A percentile compares a stretch with the other conserved stretches of the same genome.
phyloP scores from a whole-genome alignment of 2,888 invertebrate species.

The Seira ritae region DNA sequence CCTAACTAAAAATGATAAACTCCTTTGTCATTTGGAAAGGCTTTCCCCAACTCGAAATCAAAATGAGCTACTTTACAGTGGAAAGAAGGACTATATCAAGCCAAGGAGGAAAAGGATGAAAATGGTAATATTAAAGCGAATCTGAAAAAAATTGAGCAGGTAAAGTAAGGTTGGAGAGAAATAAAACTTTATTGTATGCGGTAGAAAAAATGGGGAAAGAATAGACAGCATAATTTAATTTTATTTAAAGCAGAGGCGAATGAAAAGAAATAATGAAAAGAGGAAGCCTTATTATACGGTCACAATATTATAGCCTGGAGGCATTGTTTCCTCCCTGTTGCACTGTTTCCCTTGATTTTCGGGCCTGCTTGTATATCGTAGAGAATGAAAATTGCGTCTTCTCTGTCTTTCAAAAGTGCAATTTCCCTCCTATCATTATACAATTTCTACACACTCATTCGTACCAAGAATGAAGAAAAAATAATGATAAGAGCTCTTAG shows the following conservation, averaged over 20 bases:
- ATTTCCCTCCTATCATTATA: too few relatives aligned
- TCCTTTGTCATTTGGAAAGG: too few relatives aligned
- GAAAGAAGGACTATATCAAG: too few relatives aligned
- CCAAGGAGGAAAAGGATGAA: not conserved
- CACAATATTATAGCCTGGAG: slow-evolving; percentile 55
- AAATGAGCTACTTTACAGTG: too few relatives aligned
- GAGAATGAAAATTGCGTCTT: slow-evolving; percentile 13
- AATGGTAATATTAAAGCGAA: not conserved
- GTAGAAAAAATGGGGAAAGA: slow-evolving; percentile 10
- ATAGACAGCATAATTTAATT: slow-evolving; percentile 54
- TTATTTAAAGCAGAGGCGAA: slow-evolving; percentile 37
- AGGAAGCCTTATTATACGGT: slow-evolving; percentile 62
- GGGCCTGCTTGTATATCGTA: not conserved
- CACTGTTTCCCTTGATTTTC: slow-evolving; percentile 56
- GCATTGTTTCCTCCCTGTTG: slow-evolving; percentile 62
- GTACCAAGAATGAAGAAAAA: too few relatives aligned
- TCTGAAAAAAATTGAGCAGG: not conserved
- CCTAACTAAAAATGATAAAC: too few relatives aligned
- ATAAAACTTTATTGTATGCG: slow-evolving; percentile 18
- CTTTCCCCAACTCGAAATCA: too few relatives aligned
- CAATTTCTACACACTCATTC: too few relatives aligned
- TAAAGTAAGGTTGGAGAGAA: not conserved
- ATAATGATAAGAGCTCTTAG: too few relatives aligned
- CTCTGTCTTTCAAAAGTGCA: not conserved
- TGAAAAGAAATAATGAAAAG: not conserved